Percentiles rank a stretch among this genome's conserved stretches.
Evolutionary conservation across 2,888 invertebrate species (phyloP).

Genomic region (Aphidoletes aphidimyza): DNA sequence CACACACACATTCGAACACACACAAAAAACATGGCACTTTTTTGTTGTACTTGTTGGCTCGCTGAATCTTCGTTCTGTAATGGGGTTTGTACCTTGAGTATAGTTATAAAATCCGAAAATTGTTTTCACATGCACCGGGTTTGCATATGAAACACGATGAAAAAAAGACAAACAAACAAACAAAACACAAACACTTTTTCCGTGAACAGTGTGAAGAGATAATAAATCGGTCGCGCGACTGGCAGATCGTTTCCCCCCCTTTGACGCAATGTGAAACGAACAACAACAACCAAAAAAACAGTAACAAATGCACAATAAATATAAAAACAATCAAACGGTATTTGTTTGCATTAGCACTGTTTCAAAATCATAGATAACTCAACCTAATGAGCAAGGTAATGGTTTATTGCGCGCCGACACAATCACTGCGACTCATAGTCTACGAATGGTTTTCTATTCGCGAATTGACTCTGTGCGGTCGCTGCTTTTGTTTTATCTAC

Average conservation of each 20-base stretch:
- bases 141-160: conserved; percentile 4
- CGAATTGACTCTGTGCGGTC: background rate
- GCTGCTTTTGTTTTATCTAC: background rate
- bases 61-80: too few relatives aligned
- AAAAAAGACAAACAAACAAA: too few relatives aligned
- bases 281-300: background rate
- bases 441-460: background rate
- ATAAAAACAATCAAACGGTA: conserved; percentile 20
- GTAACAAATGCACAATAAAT: too few relatives aligned
- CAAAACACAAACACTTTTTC: conserved; percentile 47
- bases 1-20: too few relatives aligned
- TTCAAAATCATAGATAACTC: conserved; percentile 36
- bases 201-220: conserved; percentile 18
- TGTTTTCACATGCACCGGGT: conserved; percentile 30
- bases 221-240: background rate
- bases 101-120: background rate
- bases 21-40: too few relatives aligned
- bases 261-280: background rate
- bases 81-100: too few relatives aligned
- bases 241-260: background rate
- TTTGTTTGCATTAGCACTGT: background rate
- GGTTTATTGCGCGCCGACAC: background rate
- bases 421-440: background rate
- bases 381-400: conserved; percentile 23
- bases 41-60: too few relatives aligned